Conservation (phyloP, 2,113 vertebrate species). For the Poecilia latipinna region DNA sequence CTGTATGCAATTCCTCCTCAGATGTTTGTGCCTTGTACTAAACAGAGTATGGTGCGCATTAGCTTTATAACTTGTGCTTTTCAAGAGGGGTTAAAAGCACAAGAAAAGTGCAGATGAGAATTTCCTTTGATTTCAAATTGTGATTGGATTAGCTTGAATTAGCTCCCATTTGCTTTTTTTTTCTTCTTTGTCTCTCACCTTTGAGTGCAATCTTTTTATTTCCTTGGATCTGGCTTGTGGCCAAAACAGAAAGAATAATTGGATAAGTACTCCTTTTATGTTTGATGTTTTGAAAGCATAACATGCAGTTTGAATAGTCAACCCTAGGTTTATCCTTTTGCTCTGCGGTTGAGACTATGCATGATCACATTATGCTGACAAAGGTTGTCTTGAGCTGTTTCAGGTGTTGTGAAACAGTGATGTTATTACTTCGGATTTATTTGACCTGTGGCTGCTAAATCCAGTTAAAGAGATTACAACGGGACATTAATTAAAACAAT, state of each 20-base stretch:
- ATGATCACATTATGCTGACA: constrained; percentile 1
- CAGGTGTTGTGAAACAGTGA: constrained; percentile 19
- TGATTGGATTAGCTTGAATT: constrained; percentile 69
- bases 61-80: constrained; percentile 36
- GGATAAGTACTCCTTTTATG: constrained; percentile 46
- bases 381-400: constrained; percentile 1
- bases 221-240: constrained; percentile 44
- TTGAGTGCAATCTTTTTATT: constrained; percentile 38
- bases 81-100: constrained; percentile 12
- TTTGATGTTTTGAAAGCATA: constrained; percentile 37
- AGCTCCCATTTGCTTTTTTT: constrained; percentile 40
- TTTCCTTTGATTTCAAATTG: constrained; percentile 67
- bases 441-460: constrained; percentile 54
- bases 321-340: constrained; percentile 26
- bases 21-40: constrained; percentile 21
- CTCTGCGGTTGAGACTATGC: constrained; percentile 12
- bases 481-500: constrained; percentile 54
- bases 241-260: constrained; percentile 49
- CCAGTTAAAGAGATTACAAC: constrained; percentile 62
- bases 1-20: constrained; percentile 8
- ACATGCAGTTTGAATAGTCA: constrained; percentile 13
- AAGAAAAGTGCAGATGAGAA: constrained; percentile 52
- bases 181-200: constrained; percentile 28
- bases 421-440: constrained; percentile 42
- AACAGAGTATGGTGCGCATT: constrained; percentile 21